Evolutionary conservation across 1,140 invertebrate species (phyloP), one percentile per base, ranked within the genome.

Genomic region (Drosophila grimshawi): DNA sequence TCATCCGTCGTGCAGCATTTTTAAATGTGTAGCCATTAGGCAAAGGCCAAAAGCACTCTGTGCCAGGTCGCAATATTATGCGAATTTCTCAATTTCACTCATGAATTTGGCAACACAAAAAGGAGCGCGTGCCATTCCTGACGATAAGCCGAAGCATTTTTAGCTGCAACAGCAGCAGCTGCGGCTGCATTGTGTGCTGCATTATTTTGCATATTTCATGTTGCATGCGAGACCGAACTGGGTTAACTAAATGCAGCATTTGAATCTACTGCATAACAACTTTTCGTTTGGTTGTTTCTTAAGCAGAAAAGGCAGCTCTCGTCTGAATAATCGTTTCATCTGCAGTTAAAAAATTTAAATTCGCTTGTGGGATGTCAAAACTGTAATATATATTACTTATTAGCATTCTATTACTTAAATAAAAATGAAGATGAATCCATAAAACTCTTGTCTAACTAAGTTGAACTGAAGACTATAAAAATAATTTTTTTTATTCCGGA

Each of bases 131-230:
- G 33, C 59, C 49, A 33, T 29, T 52, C 2, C 46, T 73, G 45
- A 8, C 46, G 83, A 86, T 82, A 88, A 86, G 68, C 69, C 60
- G 32, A 65, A 52, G 48, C 62, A 51, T 67, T 67, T 64, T 8
- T 65, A n/a, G 30, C 29, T 46, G 43, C 57, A 43, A n/a, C 10
- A 55, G 51, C 57, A 41, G 57, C 65, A 63, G 71, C 71, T 68
- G 57, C 65, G 57, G 71, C 71, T 68, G 70, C 27, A 43, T 8
- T 48, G 49, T 62, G 65, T 63, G 57, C 59, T 68, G 83, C 72
- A 88, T 80, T 80, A 74, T 59, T 88, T 77, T 78, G 66, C 83
- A 88, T 88, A 82, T 78, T 77, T 88, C 80, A 86, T 88, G 77
- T 52, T 74, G 80, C 83, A 86, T 86, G 81, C 81, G 78, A 86